These are phyloP conservation scores for Agriopis leucophaearia DNA, from an alignment of 2,888 invertebrate species.

Conservation along the genomic window DNA sequence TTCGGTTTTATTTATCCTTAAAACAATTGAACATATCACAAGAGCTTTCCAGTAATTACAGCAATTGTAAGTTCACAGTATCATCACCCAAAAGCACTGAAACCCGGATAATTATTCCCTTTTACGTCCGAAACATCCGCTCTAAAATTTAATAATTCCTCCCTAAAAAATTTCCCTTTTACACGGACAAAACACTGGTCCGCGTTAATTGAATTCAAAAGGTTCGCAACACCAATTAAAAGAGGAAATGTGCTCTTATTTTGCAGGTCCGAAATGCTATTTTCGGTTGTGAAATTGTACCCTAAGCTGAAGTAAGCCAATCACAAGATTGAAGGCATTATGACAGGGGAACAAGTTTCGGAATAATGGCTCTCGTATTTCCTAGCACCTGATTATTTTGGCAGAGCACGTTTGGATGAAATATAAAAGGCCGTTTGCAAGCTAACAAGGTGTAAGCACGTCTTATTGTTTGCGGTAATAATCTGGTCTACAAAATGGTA, in stretches of 20 bases:
- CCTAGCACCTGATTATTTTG: slow-evolving; percentile 32
- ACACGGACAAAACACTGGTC: slow-evolving; percentile 35
- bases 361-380: slow-evolving; percentile 44
- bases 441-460: slow-evolving; percentile 31
- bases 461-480: slow-evolving; percentile 22
- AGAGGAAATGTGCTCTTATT: slow-evolving; percentile 19
- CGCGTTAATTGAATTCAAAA: slow-evolving; percentile 39
- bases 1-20: no score
- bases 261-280: neutral
- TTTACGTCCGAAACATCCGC: slow-evolving; percentile 25
- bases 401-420: slow-evolving; percentile 17
- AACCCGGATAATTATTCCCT: slow-evolving; percentile 19
- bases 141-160: slow-evolving; percentile 34
- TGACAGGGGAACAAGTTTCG: slow-evolving; percentile 42
- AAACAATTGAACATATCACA: no score
- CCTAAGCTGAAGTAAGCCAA: slow-evolving; percentile 37
- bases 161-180: slow-evolving; percentile 31
- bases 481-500: slow-evolving; percentile 15
- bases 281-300: slow-evolving; percentile 15
- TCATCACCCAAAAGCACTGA: slow-evolving; percentile 13
- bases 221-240: slow-evolving; percentile 29
- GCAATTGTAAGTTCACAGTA: slow-evolving; percentile 2
- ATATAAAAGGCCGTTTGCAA: slow-evolving; percentile 29
- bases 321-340: slow-evolving; percentile 46
- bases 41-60: slow-evolving; percentile 6